A percentile compares a stretch with the other conserved stretches of the same genome.
Conservation (phyloP, 1,140 invertebrate genomes). For the Periplaneta americana region DNA sequence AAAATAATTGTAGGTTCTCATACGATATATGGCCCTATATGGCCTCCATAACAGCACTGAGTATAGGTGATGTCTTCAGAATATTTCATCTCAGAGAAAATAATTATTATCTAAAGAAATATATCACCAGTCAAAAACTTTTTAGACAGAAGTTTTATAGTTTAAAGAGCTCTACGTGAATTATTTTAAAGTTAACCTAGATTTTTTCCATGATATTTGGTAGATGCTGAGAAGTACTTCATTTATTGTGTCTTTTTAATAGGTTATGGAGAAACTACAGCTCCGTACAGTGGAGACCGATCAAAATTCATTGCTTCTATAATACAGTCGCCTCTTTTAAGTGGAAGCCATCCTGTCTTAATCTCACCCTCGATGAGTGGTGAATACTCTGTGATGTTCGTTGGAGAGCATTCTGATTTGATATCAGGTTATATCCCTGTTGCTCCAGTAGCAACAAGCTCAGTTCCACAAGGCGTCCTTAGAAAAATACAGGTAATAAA, state of each 20-base stretch:
- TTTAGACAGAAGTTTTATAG: too few relatives aligned
- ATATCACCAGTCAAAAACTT: too few relatives aligned
- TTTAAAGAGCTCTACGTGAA: too few relatives aligned
- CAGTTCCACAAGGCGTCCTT: conserved; percentile 21
- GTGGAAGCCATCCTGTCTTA: conserved; percentile 29
- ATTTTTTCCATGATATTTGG: too few relatives aligned
- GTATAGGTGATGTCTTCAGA: too few relatives aligned
- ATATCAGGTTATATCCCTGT: conserved; percentile 37
- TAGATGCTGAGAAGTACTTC: too few relatives aligned
- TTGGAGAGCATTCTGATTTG: conserved; percentile 29
- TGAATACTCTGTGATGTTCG: conserved; percentile 35
- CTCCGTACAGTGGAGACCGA: conserved; percentile 13
- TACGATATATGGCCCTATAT: too few relatives aligned
- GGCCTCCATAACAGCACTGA: too few relatives aligned
- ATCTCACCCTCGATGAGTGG: conserved; percentile 46
- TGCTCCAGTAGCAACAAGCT: conserved; percentile 36
- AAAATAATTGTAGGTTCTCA: too few relatives aligned
- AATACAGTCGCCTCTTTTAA: conserved; percentile 25
- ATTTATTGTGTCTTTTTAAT: conserved; percentile 16
- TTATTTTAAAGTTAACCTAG: too few relatives aligned
- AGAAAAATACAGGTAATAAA: conserved; percentile 18
- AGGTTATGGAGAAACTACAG: conserved; percentile 31
- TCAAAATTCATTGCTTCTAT: conserved; percentile 31
- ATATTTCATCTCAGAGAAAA: too few relatives aligned
- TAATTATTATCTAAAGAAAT: too few relatives aligned